phyloP scores from a whole-genome alignment of 2,888 invertebrate species.

The Drosophila conformis region DNA sequence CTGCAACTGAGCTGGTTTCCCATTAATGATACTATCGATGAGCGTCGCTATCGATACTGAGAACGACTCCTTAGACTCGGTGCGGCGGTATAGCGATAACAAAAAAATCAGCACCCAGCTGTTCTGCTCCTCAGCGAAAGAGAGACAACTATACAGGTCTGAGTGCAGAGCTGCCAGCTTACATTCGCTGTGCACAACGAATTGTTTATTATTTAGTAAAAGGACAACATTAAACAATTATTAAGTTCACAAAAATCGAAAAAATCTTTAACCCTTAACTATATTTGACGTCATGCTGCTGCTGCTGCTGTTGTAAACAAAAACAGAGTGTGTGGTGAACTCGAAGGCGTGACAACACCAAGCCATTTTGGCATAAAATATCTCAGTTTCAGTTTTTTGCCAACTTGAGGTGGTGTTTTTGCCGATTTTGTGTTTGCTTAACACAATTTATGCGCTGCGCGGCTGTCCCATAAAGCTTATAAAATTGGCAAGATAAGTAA shows the following conservation, averaged over 20 bases:
- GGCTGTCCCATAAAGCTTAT: slow-evolving; percentile 59
- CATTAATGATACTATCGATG: slow-evolving; percentile 15
- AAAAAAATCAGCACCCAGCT: slow-evolving; percentile 32
- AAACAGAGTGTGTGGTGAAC: neutral
- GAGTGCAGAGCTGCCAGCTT: slow-evolving; percentile 42
- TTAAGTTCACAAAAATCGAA: neutral
- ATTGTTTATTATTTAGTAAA: slow-evolving; percentile 60
- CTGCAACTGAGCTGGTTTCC: slow-evolving; percentile 31
- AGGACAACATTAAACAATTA: slow-evolving; percentile 28
- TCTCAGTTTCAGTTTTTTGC: slow-evolving; percentile 23
- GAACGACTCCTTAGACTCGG: neutral
- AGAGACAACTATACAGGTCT: slow-evolving; percentile 29
- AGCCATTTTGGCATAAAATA: slow-evolving; percentile 24
- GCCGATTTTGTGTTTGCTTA: slow-evolving; percentile 16
- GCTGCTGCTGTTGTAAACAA: neutral
- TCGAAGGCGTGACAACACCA: slow-evolving; percentile 24
- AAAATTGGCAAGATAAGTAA: slow-evolving; percentile 84
- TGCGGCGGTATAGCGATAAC: slow-evolving; percentile 21
- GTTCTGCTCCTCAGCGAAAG: slow-evolving; percentile 21
- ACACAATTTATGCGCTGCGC: slow-evolving; percentile 33
- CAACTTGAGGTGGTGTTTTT: slow-evolving; percentile 28
- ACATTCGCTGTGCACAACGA: slow-evolving; percentile 31
- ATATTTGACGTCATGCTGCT: neutral
- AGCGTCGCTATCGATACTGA: slow-evolving; percentile 32
- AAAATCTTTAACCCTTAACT: neutral